Evolutionary conservation across 2,113 vertebrate species (phyloP).

Genomic region (Rostratula benghalensis): DNA sequence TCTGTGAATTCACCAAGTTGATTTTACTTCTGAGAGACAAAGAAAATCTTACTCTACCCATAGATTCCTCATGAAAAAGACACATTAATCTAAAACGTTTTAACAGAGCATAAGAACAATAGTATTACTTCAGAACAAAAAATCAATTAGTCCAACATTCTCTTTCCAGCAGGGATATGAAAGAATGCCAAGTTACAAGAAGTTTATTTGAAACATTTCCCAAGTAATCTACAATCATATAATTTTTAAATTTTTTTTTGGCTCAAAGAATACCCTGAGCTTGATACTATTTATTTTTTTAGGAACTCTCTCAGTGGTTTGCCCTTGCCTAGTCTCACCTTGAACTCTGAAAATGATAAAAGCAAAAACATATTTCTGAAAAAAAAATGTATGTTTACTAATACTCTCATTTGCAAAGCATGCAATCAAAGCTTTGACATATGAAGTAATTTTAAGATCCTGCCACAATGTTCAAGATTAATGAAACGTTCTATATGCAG

Average conservation of each 20-base stretch:
- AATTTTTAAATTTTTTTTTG: accelerated
- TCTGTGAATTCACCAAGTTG: neutral
- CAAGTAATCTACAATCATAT: neutral
- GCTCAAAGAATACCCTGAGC: neutral
- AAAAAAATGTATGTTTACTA: neutral
- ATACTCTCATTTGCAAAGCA: neutral
- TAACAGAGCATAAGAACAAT: neutral
- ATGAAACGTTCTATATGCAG: neutral
- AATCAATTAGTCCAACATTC: neutral
- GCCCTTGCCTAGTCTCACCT: neutral
- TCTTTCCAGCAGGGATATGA: neutral
- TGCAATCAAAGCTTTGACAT: neutral
- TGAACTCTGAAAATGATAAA: neutral
- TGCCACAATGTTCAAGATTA: neutral
- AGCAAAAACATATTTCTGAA: neutral
- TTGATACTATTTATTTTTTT: neutral
- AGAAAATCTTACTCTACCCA: neutral
- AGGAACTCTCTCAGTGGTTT: neutral
- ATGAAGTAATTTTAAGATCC: neutral
- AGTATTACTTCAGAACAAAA: neutral
- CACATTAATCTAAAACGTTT: neutral
- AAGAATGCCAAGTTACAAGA: neutral
- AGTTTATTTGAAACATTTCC: neutral
- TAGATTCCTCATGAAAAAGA: neutral
- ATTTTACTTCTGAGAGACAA: neutral